These are phyloP conservation scores for Cacoxenus indagator DNA, from an alignment of 2,888 invertebrate genomes.

Conservation along the genomic window DNA sequence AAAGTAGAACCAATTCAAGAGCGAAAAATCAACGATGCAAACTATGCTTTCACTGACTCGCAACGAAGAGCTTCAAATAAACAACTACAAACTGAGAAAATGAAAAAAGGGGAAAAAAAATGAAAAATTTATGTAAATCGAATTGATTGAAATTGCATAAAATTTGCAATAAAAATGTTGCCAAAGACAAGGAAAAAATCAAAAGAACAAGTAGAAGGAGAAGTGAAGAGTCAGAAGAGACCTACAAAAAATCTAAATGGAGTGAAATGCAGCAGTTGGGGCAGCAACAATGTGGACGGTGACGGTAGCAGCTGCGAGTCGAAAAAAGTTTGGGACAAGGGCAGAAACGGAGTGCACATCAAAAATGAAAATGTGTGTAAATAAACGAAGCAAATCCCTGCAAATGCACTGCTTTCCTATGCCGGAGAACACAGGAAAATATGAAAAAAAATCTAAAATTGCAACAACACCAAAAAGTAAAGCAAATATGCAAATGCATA, in stretches of 20 bases:
- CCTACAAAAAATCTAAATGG: background rate
- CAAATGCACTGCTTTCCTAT: conserved; percentile 37
- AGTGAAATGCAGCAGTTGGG: background rate
- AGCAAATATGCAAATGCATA: conserved; percentile 23
- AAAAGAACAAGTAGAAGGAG: background rate
- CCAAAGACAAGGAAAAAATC: conserved; percentile 7
- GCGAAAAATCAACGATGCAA: background rate
- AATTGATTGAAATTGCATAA: conserved; percentile 62
- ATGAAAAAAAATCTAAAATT: background rate
- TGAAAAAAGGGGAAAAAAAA: conserved; percentile 22
- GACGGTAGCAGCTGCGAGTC: background rate
- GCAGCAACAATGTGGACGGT: background rate
- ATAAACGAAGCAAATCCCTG: conserved; percentile 57
- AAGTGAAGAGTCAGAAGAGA: background rate
- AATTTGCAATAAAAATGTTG: conserved; percentile 41
- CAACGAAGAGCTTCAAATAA: conserved; percentile 12
- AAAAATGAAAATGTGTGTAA: conserved; percentile 61
- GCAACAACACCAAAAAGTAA: background rate
- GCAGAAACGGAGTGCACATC: conserved; percentile 33
- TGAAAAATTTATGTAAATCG: conserved; percentile 57
- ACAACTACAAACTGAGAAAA: conserved; percentile 2
- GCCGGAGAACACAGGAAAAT: background rate
- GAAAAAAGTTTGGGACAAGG: background rate
- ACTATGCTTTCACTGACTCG: background rate
- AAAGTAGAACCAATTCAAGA: background rate